Conservation (phyloP, 2,888 invertebrate species). For the Cantharis rufa region DNA sequence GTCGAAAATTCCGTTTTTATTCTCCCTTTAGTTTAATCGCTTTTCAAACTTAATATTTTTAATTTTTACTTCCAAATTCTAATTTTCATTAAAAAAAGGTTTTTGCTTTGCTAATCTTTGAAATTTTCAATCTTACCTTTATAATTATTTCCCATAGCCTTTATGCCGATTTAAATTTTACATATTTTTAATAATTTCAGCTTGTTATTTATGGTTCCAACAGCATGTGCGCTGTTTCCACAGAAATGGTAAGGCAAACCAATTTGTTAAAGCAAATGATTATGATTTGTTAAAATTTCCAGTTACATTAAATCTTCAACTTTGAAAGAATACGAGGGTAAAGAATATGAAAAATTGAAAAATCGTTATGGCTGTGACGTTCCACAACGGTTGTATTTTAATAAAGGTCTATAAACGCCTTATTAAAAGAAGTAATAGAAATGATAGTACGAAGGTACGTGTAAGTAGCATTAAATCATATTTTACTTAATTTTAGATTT, state of each 20-base stretch:
- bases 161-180: too few species aligned
- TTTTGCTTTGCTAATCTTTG: too few species aligned
- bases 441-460: not conserved
- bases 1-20: too few species aligned
- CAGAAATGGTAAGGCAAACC: constrained; percentile 72
- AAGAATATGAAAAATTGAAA: constrained; percentile 71
- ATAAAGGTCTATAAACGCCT: constrained; percentile 77
- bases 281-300: constrained; percentile 43
- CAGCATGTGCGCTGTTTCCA: constrained; percentile 83
- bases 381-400: constrained; percentile 80
- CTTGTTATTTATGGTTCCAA: constrained; percentile 83
- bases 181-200: constrained; percentile 58
- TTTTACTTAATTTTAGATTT: not conserved
- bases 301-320: constrained; percentile 74
- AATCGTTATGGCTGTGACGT: constrained; percentile 66
- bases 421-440: not conserved
- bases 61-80: too few species aligned
- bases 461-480: not conserved
- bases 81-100: too few species aligned
- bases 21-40: too few species aligned
- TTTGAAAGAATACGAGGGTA: constrained; percentile 73
- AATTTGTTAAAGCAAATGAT: not conserved
- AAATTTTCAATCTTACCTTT: too few species aligned
- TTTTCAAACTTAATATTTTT: too few species aligned
- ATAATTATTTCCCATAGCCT: too few species aligned